These are phyloP conservation scores for Anastrepha ludens DNA, from an alignment of 1,140 invertebrate species.

Conservation along the genomic window DNA sequence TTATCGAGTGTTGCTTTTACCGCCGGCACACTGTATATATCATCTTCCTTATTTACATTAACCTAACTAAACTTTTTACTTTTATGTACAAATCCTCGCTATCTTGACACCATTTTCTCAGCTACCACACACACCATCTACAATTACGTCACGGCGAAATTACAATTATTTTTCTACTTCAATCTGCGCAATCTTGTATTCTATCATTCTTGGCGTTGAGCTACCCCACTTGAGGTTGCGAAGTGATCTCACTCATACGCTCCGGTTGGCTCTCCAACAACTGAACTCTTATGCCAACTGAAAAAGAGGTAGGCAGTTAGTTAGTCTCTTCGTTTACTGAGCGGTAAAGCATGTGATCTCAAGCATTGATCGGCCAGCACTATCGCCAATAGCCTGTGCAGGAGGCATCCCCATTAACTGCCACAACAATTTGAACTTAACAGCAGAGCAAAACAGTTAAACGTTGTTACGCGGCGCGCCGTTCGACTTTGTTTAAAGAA, in stretches of 20 bases:
- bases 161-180: too few species aligned
- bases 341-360: not conserved
- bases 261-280: not conserved
- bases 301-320: not conserved
- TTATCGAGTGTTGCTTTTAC: too few species aligned
- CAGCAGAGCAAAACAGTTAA: slow-evolving; percentile 32
- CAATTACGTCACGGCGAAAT: too few species aligned
- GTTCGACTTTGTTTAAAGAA: not conserved
- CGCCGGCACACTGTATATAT: too few species aligned
- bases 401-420: slow-evolving; percentile 25
- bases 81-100: too few species aligned
- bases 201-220: not conserved
- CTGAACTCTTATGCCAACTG: not conserved
- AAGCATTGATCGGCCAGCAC: not conserved
- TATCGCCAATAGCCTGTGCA: not conserved
- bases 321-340: not conserved
- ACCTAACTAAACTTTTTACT: too few species aligned
- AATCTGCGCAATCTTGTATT: too few species aligned
- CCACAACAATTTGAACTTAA: slow-evolving; percentile 32
- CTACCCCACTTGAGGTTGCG: not conserved
- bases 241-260: slow-evolving; percentile 9
- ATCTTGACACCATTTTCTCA: too few species aligned
- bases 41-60: too few species aligned
- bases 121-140: too few species aligned
- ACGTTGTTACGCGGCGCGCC: not conserved